These are phyloP conservation scores for Plagiodera versicolora DNA, from an alignment of 2,888 invertebrate species.

Conservation along the genomic window DNA sequence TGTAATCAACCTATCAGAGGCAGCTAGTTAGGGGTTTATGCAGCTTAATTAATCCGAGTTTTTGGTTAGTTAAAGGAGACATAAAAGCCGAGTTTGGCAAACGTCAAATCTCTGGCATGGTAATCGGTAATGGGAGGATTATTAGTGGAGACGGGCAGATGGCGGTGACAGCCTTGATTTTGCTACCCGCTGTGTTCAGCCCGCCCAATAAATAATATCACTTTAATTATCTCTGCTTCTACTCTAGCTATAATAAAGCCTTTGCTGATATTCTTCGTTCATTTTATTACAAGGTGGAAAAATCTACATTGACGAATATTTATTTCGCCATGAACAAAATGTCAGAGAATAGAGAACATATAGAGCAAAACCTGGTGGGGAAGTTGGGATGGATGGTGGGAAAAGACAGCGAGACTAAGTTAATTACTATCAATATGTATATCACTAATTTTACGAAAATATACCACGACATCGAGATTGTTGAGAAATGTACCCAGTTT, in stretches of 20 bases:
- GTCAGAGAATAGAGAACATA: too few species aligned
- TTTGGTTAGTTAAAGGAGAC: slow-evolving; percentile 49
- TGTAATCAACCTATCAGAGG: slow-evolving; percentile 45
- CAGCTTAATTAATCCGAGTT: slow-evolving; percentile 51
- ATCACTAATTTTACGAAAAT: too few species aligned
- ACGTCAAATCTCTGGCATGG: slow-evolving; percentile 47
- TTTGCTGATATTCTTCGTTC: not conserved
- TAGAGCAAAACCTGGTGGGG: too few species aligned
- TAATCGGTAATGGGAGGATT: slow-evolving; percentile 52
- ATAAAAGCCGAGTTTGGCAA: slow-evolving; percentile 46
- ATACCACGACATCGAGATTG: too few species aligned
- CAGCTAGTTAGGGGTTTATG: slow-evolving; percentile 49
- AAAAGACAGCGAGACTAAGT: too few species aligned
- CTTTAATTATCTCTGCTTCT: slow-evolving; percentile 34
- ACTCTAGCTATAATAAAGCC: not conserved
- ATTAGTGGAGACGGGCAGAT: slow-evolving; percentile 47
- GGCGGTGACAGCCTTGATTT: slow-evolving; percentile 45
- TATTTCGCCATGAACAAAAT: too few species aligned
- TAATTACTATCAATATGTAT: too few species aligned
- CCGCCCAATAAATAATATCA: slow-evolving; percentile 36
- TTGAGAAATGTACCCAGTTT: too few species aligned
- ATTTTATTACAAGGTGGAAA: too few species aligned
- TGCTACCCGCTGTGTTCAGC: slow-evolving; percentile 41
- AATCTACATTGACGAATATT: too few species aligned
- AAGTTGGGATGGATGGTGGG: too few species aligned